Conservation (phyloP, 92 coral and sea anemone species). For the Bergia puertoricense region DNA sequence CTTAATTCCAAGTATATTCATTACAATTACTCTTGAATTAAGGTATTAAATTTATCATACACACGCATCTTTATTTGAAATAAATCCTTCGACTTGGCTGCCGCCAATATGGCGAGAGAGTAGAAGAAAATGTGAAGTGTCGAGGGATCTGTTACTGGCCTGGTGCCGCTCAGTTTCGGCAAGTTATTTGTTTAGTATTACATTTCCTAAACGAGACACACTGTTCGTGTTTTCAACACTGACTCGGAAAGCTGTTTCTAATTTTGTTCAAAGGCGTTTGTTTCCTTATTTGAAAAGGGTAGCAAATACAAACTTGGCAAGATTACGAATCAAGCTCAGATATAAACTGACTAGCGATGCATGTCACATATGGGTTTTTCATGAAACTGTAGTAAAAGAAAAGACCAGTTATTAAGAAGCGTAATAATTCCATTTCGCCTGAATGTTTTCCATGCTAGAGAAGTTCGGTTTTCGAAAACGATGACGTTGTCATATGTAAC, state of each 20-base stretch:
- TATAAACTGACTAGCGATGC: too few relatives aligned
- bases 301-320: too few relatives aligned
- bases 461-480: too few relatives aligned
- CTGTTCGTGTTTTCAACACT: neutral
- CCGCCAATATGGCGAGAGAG: slow-evolving; percentile 35
- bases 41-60: slow-evolving; percentile 57
- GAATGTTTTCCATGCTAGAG: too few relatives aligned
- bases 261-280: slow-evolving; percentile 3
- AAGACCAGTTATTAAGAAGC: too few relatives aligned
- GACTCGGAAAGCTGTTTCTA: slow-evolving; percentile 24
- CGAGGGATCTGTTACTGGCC: slow-evolving; percentile 18
- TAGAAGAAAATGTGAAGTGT: slow-evolving; percentile 13
- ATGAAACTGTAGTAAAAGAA: too few relatives aligned
- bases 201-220: neutral
- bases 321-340: too few relatives aligned
- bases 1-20: slow-evolving; percentile 21
- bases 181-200: slow-evolving; percentile 15
- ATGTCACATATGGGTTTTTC: too few relatives aligned
- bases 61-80: slow-evolving; percentile 70
- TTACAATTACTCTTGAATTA: slow-evolving; percentile 50
- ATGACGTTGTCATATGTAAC: too few relatives aligned
- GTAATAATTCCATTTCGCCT: too few relatives aligned
- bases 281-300: neutral
- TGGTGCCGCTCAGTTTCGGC: slow-evolving; percentile 24
- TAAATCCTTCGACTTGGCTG: slow-evolving; percentile 45